phyloP scores from a whole-genome alignment of 2,113 vertebrate species.

The Rana temporaria region DNA sequence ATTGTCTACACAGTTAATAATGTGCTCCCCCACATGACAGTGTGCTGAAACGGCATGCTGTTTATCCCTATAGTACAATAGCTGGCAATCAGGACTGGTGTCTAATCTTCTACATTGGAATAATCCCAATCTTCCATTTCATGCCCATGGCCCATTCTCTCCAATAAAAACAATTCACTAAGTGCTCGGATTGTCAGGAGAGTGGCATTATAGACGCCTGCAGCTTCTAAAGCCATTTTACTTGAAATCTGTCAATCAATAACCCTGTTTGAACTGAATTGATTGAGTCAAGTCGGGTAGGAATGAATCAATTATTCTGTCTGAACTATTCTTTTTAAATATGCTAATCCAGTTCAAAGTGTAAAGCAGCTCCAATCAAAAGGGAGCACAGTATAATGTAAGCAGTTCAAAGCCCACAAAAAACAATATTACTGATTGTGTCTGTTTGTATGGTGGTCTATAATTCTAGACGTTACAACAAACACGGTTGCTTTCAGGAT shows the following conservation, averaged over 20 bases:
- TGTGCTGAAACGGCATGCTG: background rate
- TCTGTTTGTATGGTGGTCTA: background rate
- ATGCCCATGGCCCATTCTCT: conserved; percentile 17
- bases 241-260: conserved; percentile 50
- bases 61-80: conserved; percentile 36
- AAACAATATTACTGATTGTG: conserved; percentile 39
- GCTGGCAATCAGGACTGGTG: conserved; percentile 20
- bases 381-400: conserved; percentile 50
- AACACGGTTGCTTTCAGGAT: background rate
- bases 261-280: conserved; percentile 57
- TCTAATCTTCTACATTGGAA: conserved; percentile 27
- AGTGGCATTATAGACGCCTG: conserved; percentile 51
- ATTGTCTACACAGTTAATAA: background rate
- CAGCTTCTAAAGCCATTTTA: conserved; percentile 54
- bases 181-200: conserved; percentile 42
- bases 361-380: conserved; percentile 35
- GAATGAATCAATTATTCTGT: conserved; percentile 59
- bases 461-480: background rate
- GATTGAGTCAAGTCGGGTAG: conserved; percentile 53
- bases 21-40: background rate
- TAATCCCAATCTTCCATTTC: conserved; percentile 45
- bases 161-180: conserved; percentile 46
- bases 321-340: conserved; percentile 58
- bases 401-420: conserved; percentile 46
- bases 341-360: conserved; percentile 51